Evolutionary conservation across 2,113 vertebrate species (phyloP), one percentile per base, ranked within the genome.

Genomic region (Gavialis gangeticus): DNA sequence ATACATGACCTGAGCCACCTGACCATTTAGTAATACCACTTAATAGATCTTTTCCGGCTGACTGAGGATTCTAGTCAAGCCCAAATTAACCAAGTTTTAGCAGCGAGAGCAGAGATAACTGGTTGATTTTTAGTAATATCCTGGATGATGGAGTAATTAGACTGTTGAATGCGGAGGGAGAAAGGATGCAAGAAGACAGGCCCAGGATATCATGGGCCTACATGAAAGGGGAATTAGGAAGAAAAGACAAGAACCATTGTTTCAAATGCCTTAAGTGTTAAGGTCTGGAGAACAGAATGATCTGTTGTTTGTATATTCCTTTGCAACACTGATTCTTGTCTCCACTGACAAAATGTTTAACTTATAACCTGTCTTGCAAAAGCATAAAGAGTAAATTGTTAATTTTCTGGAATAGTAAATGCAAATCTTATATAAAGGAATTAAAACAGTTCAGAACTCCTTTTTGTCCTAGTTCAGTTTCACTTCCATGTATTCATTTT

Each of bases 391-490:
- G 28, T 16, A 79, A 85, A 83, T 79, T 3, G 71, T 62, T 5
- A 7, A 14, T 79, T 90, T 87, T 87, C 25, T 79, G 54, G 25
- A 92, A 93, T 81, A 46, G 46, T 87, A 87, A 95, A 67, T 79
- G 14, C 17, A 76, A 17, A 34, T 83, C 24, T 84, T 90, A 30
- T 1, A 10, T 81, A 27, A 71, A 75, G 1, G 12, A 17, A 24
- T 90, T 89, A 85, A 22, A 75, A 83, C 12, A 76, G 25, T 91
- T 84, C 2, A 4, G 14, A 94, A 79, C 25, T 10, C 79, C 81
- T 57, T 91, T 22, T 75, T 82, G 17, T 73, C 37, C 30, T 34
- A 83, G 10, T 19, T 89, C 85, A 63, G 22, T 21, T 90, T 87
- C 25, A 79, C 22, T 81, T 16, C 15, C 15, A 5, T 89, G 75